Evolutionary conservation across 2,797 vertebrate genomes (phyloP), one percentile per base, ranked within the genome.

Genomic region (Morelia viridis): DNA sequence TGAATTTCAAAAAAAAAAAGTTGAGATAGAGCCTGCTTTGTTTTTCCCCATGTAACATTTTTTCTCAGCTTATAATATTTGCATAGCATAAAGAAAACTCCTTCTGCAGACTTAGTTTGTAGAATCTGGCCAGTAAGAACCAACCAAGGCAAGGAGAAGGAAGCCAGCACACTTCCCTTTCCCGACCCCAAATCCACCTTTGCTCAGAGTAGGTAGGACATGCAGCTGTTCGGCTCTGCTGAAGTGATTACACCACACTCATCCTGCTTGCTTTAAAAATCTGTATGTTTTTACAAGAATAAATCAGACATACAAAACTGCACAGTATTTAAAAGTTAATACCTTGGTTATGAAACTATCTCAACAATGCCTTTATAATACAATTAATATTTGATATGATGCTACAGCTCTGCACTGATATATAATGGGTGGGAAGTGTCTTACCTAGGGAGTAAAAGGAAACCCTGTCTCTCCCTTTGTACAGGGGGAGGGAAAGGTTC

Each of bases 261-360:
- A 17, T 7, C 4, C 8, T 28, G 12, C 28, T 91, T 89, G 76
- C 76, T 92, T 80, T 68, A 85, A 24, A 68, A 92, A 89, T 64
- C 31, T 92, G 87, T 92, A 92, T 24, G 50, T 85, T 65, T 92
- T 24, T 83, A 35, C 76, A 65, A 41, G 56, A 46, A 85, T 87
- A 85, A 58, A 85, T 41, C 26, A 11, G 19, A 11, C 35, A n/a
- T n/a, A n/a, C 28, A 31, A 88, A 35, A 24, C 84, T 83, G 76
- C 31, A 41, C 28, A 15, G 41, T 50, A 85, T 65, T 85, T 41
- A 84, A 88, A 87, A 83, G 28, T 13, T 35, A 64, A 92, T 57
- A 84, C 0, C 1, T 60, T 64, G 24, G 46, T 26, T 60, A 41
- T 35, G 1, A n/a, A 64, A 3, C 12, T 24, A 57, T 62, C 56